phyloP scores from a whole-genome alignment of 2,797 vertebrate species.

The Sebastes nivosus region DNA sequence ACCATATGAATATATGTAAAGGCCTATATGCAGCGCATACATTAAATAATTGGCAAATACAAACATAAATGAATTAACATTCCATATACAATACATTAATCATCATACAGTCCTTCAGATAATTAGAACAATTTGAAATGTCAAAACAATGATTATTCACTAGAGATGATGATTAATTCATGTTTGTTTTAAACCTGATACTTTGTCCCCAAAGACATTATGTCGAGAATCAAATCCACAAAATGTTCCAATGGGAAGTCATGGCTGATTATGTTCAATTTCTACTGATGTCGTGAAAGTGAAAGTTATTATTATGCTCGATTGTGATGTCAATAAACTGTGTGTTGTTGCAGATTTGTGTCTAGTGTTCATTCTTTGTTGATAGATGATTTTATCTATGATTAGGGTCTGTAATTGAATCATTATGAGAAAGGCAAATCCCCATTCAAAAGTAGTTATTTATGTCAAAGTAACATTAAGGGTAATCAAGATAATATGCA shows the following conservation, averaged over 20 bases:
- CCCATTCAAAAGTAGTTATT: neutral
- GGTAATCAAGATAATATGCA: neutral
- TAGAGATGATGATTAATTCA: conserved; percentile 20
- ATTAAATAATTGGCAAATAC: neutral
- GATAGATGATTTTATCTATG: neutral
- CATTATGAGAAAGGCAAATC: neutral
- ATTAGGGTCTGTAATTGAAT: neutral
- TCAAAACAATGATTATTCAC: neutral
- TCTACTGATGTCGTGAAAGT: neutral
- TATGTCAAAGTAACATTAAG: neutral
- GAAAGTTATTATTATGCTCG: neutral
- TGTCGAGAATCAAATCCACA: neutral
- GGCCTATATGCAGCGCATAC: neutral
- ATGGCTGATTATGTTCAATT: neutral
- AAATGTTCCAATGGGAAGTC: neutral
- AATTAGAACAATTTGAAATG: neutral
- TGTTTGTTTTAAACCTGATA: conserved; percentile 30
- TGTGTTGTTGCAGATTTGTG: conserved; percentile 1
- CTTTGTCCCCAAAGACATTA: neutral
- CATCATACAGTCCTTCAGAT: neutral
- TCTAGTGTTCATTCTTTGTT: neutral
- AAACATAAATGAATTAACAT: neutral
- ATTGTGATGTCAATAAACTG: neutral
- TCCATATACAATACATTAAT: neutral
- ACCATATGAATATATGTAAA: neutral